Evolutionary conservation across 2,888 invertebrate species (phyloP), one percentile per base, ranked within the genome.

Genomic region (Ormyrus nitidulus): DNA sequence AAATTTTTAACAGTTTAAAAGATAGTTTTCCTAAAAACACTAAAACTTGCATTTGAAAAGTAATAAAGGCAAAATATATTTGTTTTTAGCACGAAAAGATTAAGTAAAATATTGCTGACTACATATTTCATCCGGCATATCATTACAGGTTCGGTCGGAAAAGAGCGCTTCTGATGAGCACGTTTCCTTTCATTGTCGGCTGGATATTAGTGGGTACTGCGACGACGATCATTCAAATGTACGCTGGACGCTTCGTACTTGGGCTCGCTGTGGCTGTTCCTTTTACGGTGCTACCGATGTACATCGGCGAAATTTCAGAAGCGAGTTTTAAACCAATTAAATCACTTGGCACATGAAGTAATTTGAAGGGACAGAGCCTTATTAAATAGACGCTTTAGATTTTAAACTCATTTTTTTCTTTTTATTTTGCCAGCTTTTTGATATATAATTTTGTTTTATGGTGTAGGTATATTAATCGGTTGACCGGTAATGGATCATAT

Each of bases 291-390:
- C 93, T 94, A 0, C 96, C 97, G 0, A 95, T 97, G 93, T 98
- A 97, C 91, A 93, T 96, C 77, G 96, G 96, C 62, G 97, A 98
- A 91, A 95, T 97, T 66, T 93, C 97, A 6, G 95, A 96, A 83
- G 93, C 93, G 87, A 91, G 88, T 80, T 68, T 53, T 13, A 34
- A 49, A 13, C 48, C 13, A 49, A 51, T 65, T 56, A 61, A 73
- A 10, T 34, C 19, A 70, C 4, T 44, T 9, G 44, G 34, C 46
- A 46, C 6, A 34, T 58, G 66, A 66, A 66, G 74, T 74, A 66
- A 65, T 68, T 59, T 13, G 5, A 53, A 53, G 44, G 61, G 76
- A 76, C 71, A 72, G 68, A 69, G 74, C 34, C 74, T 34, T 34
- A 34, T 34, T 34, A 34, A 34, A 13, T 51, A 5, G 51, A 13